Base-by-base conservation (phyloP, 2,113 vertebrate species). In the Malurus cyaneus region DNA sequence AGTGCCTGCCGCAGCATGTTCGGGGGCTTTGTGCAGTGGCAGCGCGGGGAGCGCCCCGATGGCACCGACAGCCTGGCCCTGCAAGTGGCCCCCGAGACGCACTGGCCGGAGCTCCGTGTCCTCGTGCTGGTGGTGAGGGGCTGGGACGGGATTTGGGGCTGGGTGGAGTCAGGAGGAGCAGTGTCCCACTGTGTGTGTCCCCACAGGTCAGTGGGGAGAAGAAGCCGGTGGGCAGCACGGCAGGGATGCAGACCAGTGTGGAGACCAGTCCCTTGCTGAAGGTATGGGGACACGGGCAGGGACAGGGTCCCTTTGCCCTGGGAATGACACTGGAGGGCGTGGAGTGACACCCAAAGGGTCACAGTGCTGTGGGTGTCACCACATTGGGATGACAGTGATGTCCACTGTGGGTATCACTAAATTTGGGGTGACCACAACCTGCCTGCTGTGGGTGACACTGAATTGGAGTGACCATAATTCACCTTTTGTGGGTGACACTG, bases 11-110 rank as follows among this genome's bases (percentile, higher is more conserved):
- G 99, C 46, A 99, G 99, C 92, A 98, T 99, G 96, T 94, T 98
- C 5, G 99, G 99, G 0, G 99, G 99, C 62, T 99, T 99, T 6
- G 99, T 99, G 89, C 98, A 99, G 96, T 99, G 99, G 99, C 96
- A 98, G 54, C 98, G 98, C 96, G 99, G 99, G 14, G 86, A 98
- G 39, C 96, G 87, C 74, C 94, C 97, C 0, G 99, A 99, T 0
- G 99, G 99, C 73, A 99, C 97, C 78, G 99, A 99, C 97, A 99
- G 99, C 65, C 3, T 99, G 0, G 99, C 99, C 41, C 98, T 97
- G 52, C 99, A 99, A 93, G 98, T 99, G 95, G 98, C 97, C 70
- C 97, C 99, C 0, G 98, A 99, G 93, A 98, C 96, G 0, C 98
- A 99, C 77, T 99, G 99, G 99, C 99, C 99, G 0, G 98, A 99